phyloP scores from a whole-genome alignment of 2,797 vertebrate species.

The Galagoides demidoff region DNA sequence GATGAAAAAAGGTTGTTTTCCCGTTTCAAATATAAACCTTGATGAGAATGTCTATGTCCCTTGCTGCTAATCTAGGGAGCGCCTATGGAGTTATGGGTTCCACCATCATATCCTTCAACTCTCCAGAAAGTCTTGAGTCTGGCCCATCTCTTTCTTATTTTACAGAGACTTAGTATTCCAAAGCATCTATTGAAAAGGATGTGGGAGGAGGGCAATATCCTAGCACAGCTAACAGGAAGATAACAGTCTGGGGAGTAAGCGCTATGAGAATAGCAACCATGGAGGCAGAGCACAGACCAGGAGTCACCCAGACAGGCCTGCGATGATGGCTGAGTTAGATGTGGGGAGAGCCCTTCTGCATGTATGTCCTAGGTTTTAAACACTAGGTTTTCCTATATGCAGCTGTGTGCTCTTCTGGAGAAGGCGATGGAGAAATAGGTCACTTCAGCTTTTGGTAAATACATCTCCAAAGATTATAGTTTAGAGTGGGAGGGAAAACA shows the following conservation, averaged over 20 bases:
- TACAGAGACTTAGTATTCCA: neutral
- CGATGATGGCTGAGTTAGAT: neutral
- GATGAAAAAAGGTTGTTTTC: neutral
- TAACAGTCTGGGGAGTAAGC: neutral
- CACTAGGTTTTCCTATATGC: neutral
- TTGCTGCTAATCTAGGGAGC: neutral
- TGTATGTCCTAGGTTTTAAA: neutral
- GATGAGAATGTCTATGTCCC: neutral
- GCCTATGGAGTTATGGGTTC: neutral
- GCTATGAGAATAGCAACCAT: neutral
- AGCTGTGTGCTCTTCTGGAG: neutral
- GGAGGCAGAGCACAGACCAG: neutral
- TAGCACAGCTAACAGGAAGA: neutral
- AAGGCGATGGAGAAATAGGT: neutral
- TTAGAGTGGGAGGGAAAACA: constrained; percentile 21
- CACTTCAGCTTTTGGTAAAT: constrained; percentile 1
- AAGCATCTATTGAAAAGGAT: neutral
- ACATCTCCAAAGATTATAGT: constrained; percentile 53
- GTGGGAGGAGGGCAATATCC: neutral
- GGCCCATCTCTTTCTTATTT: neutral
- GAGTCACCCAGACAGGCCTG: neutral
- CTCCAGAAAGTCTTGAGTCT: neutral
- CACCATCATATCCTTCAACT: neutral
- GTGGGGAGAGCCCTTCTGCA: neutral
- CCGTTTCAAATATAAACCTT: neutral